Conservation (phyloP, 2,888 invertebrate genomes). For the Petrophora chlorosata region DNA sequence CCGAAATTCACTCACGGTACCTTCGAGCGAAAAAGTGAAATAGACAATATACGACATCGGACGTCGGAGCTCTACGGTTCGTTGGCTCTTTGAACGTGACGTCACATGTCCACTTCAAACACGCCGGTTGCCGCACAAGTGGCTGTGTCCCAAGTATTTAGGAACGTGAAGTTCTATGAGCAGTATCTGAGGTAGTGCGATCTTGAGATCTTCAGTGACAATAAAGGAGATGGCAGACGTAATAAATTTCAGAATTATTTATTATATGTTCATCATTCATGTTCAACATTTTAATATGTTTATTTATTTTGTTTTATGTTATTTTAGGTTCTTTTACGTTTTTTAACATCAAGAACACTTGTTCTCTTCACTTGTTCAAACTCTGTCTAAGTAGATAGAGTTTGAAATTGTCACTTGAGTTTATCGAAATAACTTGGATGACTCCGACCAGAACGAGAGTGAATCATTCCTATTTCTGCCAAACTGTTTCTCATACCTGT, state of each 20-base stretch:
- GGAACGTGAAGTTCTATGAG: background rate
- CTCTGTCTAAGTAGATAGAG: no score
- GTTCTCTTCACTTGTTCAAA: no score
- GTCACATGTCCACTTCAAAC: slow-evolving; percentile 29
- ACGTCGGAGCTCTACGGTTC: slow-evolving; percentile 27
- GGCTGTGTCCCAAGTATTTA: slow-evolving; percentile 27
- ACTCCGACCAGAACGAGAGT: no score
- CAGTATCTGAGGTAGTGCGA: slow-evolving; percentile 11
- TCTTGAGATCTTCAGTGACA: no score
- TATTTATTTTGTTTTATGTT: no score
- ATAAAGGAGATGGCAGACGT: background rate
- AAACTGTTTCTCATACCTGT: no score
- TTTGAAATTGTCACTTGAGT: no score
- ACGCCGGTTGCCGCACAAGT: slow-evolving; percentile 26
- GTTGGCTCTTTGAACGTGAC: slow-evolving; percentile 27
- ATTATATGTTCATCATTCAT: background rate
- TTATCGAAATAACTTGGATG: no score
- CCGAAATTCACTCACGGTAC: slow-evolving; percentile 23
- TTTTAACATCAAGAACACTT: no score
- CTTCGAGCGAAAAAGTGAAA: slow-evolving; percentile 24
- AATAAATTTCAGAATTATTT: background rate
- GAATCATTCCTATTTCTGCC: no score
- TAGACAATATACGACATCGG: slow-evolving; percentile 25
- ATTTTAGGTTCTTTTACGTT: no score
- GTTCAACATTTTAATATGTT: no score